Conservation (phyloP, 2,888 invertebrate genomes). For the Nomada lathburiana region DNA sequence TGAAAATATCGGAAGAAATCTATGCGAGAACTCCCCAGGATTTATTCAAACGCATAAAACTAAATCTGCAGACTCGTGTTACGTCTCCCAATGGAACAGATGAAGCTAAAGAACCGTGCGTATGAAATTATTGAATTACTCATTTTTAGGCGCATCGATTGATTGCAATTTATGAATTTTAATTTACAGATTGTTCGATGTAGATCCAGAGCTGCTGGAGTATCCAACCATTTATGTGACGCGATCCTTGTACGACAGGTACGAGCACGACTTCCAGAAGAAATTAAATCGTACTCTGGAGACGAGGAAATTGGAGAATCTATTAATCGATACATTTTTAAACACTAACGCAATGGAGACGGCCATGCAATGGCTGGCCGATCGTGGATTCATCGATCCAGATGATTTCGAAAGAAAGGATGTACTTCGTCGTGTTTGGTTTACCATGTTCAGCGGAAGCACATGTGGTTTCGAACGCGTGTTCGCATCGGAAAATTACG, state of each 20-base stretch:
- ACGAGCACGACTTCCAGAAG: constrained; percentile 71
- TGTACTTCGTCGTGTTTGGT: constrained; percentile 90
- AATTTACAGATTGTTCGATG: constrained; percentile 72
- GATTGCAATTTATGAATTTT: neutral
- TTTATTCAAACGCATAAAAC: constrained; percentile 65
- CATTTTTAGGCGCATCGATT: neutral
- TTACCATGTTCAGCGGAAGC: constrained; percentile 90
- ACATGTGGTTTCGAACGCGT: constrained; percentile 97
- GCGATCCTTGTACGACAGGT: constrained; percentile 74
- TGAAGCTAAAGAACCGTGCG: constrained; percentile 73
- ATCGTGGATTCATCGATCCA: constrained; percentile 73
- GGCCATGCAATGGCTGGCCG: constrained; percentile 76
- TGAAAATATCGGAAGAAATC: constrained; percentile 76
- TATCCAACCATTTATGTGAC: constrained; percentile 74
- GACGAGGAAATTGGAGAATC: constrained; percentile 72
- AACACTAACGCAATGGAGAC: constrained; percentile 76
- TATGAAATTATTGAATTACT: constrained; percentile 18
- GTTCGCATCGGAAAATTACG: constrained; percentile 94
- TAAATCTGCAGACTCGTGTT: constrained; percentile 75
- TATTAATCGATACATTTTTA: constrained; percentile 76
- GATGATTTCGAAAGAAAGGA: constrained; percentile 87
- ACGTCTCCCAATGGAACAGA: constrained; percentile 71
- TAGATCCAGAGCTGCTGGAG: constrained; percentile 68
- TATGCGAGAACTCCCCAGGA: constrained; percentile 74
- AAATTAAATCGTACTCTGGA: constrained; percentile 72